A percentile compares a stretch with the other conserved stretches of the same genome.
phyloP scores from a whole-genome alignment of 30 jellyfish, hydroid and myxozoan species.

The Aurelia coerulea region DNA sequence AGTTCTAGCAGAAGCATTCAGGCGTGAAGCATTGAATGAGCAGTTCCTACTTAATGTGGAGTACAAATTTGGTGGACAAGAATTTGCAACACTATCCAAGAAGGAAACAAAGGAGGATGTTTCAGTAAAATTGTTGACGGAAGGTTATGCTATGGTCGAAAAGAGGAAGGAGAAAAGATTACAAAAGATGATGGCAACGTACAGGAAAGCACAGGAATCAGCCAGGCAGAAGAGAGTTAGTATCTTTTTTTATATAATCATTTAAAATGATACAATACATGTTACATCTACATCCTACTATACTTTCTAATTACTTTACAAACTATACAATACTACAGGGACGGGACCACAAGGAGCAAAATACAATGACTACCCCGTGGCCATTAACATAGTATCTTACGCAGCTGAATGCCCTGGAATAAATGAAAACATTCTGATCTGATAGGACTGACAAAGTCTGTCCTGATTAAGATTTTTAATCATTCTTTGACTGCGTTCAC shows the following conservation, averaged over 20 bases:
- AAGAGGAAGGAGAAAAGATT: slow-evolving; percentile 88
- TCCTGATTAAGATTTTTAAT: too few relatives aligned
- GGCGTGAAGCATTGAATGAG: slow-evolving; percentile 78
- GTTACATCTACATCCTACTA: too few relatives aligned
- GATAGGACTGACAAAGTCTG: too few relatives aligned
- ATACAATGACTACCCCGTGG: too few relatives aligned
- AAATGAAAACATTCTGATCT: too few relatives aligned
- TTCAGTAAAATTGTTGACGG: slow-evolving; percentile 57
- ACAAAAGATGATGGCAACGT: slow-evolving; percentile 69
- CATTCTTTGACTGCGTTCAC: too few relatives aligned
- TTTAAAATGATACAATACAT: too few relatives aligned
- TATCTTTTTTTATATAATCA: not conserved
- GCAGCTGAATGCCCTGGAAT: too few relatives aligned
- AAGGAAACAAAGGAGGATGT: slow-evolving; percentile 85
- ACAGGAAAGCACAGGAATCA: slow-evolving; percentile 84
- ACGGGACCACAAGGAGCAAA: too few relatives aligned
- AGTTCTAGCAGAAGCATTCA: slow-evolving; percentile 71
- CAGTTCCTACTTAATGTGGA: slow-evolving; percentile 83
- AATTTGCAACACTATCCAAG: slow-evolving; percentile 81
- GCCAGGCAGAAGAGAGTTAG: slow-evolving; percentile 91
- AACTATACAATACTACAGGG: too few relatives aligned
- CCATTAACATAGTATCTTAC: not conserved
- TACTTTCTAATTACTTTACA: too few relatives aligned
- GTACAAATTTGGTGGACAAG: slow-evolving; percentile 82
- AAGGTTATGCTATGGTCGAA: slow-evolving; percentile 92